Evolutionary conservation across 2,113 vertebrate genomes (phyloP), one percentile per base, ranked within the genome.

Genomic region (Gopherus flavomarginatus): DNA sequence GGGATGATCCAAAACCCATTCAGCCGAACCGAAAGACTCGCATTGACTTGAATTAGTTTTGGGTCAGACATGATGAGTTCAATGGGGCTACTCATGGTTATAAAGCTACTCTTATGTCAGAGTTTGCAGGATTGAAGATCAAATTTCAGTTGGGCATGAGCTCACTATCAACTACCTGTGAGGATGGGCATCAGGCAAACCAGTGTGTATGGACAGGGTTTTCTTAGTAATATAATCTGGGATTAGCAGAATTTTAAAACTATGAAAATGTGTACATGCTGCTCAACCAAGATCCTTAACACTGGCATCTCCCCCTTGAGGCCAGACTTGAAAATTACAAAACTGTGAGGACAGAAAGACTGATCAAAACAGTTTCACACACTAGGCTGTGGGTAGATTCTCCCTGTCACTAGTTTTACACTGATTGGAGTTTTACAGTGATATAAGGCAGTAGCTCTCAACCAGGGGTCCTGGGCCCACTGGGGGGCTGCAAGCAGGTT

Each of bases 221-320:
- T 38, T 90, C 7, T 94, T 85, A n/a, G 38, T 79, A 78, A 14
- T 22, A 16, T 27, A 50, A 11, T 87, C 86, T 90, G 53, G 38
- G 86, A 75, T 53, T 87, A 90, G 11, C 44, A 1, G 2, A 90
- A 88, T 94, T 62, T 87, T 69, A 59, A 84, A 27, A 44, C 50
- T 88, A 27, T 92, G 86, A 80, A 42, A 90, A 31, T 2, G 35
- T 59, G 84, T 42, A 27, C 14, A 69, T 21, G 27, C 82, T 86
- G 86, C 96, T 95, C 86, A 82, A 83, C 81, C 81, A 94, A 88
- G 52, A 97, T 97, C 96, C 93, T 83, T 95, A 96, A 92, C 96
- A 96, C 96, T 97, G 97, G 96, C 88, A 97, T 97, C 97, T 97
- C 97, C 97, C 96, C 91, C 97, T 97, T 97, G 97, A 97, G 97